Percentiles rank a stretch among this genome's conserved stretches.
phyloP scores from a whole-genome alignment of 1,140 invertebrate genomes.

The Drosophila rufa region DNA sequence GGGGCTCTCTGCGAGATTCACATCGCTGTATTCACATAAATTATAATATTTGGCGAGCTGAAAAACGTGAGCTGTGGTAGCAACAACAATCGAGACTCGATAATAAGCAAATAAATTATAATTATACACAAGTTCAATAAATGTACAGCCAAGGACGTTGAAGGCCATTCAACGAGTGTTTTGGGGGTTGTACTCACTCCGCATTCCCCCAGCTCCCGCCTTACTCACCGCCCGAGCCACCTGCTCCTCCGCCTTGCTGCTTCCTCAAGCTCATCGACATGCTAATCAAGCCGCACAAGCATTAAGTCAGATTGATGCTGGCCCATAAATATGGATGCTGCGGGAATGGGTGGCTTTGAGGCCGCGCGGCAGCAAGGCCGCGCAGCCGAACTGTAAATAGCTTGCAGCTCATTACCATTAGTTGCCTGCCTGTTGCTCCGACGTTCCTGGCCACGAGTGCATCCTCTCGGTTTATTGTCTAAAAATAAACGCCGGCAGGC shows the following conservation, averaged over 20 bases:
- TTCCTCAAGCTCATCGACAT: conserved; percentile 50
- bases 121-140: conserved; percentile 71
- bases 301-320: conserved; percentile 77
- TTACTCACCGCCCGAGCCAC: conserved; percentile 3
- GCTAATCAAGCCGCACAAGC: conserved; percentile 70
- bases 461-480: conserved; percentile 76
- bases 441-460: conserved; percentile 23
- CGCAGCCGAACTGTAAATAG: conserved; percentile 74
- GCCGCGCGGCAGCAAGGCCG: conserved; percentile 60
- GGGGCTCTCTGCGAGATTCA: conserved; percentile 59
- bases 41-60: conserved; percentile 79
- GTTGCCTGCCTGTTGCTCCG: conserved; percentile 40
- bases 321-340: conserved; percentile 65
- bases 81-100: conserved; percentile 55
- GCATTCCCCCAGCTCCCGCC: background rate
- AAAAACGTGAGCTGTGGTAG: conserved; percentile 63
- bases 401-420: conserved; percentile 81
- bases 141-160: conserved; percentile 80
- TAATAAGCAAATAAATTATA: conserved; percentile 82
- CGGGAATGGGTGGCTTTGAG: conserved; percentile 30
- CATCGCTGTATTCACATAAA: conserved; percentile 79
- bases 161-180: conserved; percentile 81
- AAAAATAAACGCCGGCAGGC: conserved; percentile 64
- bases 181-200: conserved; percentile 66
- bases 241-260: conserved; percentile 15